Conservation (phyloP, 1,140 invertebrate species). For the Coenobita brevimanus region DNA sequence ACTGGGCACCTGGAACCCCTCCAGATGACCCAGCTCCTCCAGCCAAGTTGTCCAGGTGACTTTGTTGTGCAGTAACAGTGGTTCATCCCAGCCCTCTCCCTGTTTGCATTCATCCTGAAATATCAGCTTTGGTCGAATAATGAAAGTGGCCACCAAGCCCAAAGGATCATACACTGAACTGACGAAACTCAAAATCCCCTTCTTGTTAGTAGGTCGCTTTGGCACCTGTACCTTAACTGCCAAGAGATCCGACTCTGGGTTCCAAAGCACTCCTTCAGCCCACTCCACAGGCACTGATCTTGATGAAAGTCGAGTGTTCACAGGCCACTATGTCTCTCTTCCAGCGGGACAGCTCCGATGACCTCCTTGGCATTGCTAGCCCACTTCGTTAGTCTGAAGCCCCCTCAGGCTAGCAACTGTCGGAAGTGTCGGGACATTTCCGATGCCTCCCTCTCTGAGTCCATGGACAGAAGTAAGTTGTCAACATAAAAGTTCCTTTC, state of each 20-base stretch:
- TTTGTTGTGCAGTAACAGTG: not conserved
- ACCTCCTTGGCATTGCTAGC: too few relatives aligned
- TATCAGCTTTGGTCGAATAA: slow-evolving; percentile 1
- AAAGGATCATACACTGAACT: too few relatives aligned
- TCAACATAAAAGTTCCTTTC: not conserved
- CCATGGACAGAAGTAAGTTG: not conserved
- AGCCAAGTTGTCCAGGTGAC: not conserved
- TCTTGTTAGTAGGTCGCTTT: not conserved
- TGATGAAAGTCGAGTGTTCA: too few relatives aligned
- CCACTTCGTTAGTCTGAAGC: too few relatives aligned
- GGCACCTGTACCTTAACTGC: not conserved
- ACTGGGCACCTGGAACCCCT: not conserved
- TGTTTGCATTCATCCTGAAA: slow-evolving; percentile 6
- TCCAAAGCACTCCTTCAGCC: not conserved
- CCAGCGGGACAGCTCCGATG: too few relatives aligned
- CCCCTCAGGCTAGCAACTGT: too few relatives aligned
- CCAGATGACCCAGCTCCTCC: not conserved
- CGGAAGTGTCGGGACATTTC: not conserved
- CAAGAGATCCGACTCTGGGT: not conserved
- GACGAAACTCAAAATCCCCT: not conserved
- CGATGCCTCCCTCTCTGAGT: not conserved
- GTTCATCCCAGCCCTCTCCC: not conserved
- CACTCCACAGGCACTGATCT: not conserved
- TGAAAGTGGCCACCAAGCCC: not conserved
- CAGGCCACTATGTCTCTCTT: too few relatives aligned